Base-by-base conservation (phyloP, 2,113 vertebrate genomes). In the Triplophysa dalaica region DNA sequence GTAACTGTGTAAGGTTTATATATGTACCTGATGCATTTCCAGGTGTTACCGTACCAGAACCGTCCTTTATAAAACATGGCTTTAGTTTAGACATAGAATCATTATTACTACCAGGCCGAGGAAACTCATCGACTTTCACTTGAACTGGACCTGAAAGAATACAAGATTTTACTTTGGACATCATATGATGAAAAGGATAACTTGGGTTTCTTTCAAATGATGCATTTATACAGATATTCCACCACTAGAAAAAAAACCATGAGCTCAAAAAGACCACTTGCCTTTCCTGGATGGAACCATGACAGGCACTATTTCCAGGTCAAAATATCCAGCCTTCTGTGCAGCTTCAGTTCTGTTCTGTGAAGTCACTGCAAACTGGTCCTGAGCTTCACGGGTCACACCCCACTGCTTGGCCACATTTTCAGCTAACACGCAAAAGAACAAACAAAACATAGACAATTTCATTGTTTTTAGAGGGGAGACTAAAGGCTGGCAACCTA, bases 361-460 rank as follows among this genome's bases (percentile, higher is more conserved):
- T 62, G 98, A 99, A 50, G 87, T 79, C 24, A 96, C 87, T 1
- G 98, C 95, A 69, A 93, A 75, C 52, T 79, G 87, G 88, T 99
- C 98, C 90, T 99, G 98, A 13, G 95, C 94, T 45, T 91, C 93
- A 87, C 96, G 92, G 48, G 91, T 94, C 67, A 99, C 88, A 54
- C 87, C 79, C 96, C 96, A 99, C 84, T 95, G 92, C 83, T 91
- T 95, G 4, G 97, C 96, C 83, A 99, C 96, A 38, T 99, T 99
- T 92, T 99, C 98, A 75, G 96, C 98, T 99, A 54, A 54, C 2
- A 65, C 7, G 82, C 43, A 69, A 1, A 33, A 81, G 84, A 83
- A 58, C 38, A 81, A 76, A 19, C 82, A 14, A 81, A 86, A 80
- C 64, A 29, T 63, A n/a, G 26, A 45, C 8, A 75, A 45, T 63